Conservation (phyloP, 2,888 invertebrate genomes). For the Pomacea canaliculata region DNA sequence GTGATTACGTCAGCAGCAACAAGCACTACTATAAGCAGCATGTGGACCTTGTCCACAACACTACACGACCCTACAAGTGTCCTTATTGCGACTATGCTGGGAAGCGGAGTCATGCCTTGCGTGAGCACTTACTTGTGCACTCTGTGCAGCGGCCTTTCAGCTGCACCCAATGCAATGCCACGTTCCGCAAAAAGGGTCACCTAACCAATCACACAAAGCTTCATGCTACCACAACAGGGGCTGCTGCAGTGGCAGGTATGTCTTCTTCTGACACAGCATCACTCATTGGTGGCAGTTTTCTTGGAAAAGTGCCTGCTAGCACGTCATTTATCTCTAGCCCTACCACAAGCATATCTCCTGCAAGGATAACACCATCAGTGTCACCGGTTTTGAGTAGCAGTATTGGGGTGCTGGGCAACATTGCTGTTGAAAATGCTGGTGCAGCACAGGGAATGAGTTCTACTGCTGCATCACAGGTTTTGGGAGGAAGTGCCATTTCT, state of each 20-base stretch:
- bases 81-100: constrained; percentile 69
- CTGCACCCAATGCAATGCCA: constrained; percentile 65
- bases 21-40: constrained; percentile 68
- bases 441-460: not conserved
- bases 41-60: constrained; percentile 64
- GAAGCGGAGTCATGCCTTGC: constrained; percentile 64
- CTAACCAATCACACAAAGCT: constrained; percentile 66
- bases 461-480: no score
- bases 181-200: constrained; percentile 67
- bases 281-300: not conserved
- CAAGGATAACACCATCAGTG: constrained; percentile 10
- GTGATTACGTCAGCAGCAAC: constrained; percentile 65
- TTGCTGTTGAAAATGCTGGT: constrained; percentile 1
- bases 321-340: constrained; percentile 6
- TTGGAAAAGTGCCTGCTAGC: constrained; percentile 2
- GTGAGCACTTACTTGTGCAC: constrained; percentile 67
- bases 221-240: constrained; percentile 48
- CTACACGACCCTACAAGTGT: constrained; percentile 66
- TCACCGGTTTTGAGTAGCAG: not conserved
- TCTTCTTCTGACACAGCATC: no score
- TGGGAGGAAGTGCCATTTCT: no score
- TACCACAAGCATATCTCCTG: constrained; percentile 28
- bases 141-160: constrained; percentile 63
- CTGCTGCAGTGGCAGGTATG: not conserved
- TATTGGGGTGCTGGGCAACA: not conserved